Evolutionary conservation across 2,797 vertebrate genomes (phyloP).

Genomic region (Chrysolophus pictus): DNA sequence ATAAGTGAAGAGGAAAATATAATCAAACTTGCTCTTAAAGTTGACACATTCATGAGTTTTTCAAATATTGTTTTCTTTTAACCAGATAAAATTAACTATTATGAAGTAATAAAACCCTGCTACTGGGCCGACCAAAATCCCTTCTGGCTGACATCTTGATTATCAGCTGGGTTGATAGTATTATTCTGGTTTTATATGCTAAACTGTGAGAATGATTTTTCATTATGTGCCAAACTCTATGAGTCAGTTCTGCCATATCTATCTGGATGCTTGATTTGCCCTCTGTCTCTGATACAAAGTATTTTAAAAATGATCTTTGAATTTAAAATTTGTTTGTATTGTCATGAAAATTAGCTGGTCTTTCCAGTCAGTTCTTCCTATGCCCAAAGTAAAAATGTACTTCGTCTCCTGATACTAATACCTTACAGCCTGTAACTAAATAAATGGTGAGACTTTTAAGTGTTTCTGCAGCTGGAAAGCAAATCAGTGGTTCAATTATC

Average conservation of each 20-base stretch:
- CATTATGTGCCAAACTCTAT: neutral
- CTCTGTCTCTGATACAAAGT: neutral
- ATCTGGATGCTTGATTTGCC: neutral
- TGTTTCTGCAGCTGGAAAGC: neutral
- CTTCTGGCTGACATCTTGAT: neutral
- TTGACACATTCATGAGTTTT: neutral
- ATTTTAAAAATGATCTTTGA: neutral
- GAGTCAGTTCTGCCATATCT: neutral
- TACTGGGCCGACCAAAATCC: neutral
- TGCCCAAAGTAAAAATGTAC: neutral
- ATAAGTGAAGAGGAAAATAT: neutral
- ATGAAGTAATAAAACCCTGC: neutral
- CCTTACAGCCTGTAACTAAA: accelerated
- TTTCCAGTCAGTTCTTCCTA: neutral
- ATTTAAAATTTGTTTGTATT: neutral
- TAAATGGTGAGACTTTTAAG: neutral
- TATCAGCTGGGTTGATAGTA: neutral
- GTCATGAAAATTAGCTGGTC: neutral
- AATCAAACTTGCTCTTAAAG: neutral
- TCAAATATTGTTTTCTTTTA: neutral
- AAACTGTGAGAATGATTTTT: neutral
- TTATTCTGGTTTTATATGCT: neutral
- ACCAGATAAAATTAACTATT: neutral
- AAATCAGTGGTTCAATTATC: neutral
- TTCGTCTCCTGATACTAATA: neutral